Evolutionary conservation across 2,797 vertebrate species (phyloP).

Genomic region (Toxotes lorentzi): DNA sequence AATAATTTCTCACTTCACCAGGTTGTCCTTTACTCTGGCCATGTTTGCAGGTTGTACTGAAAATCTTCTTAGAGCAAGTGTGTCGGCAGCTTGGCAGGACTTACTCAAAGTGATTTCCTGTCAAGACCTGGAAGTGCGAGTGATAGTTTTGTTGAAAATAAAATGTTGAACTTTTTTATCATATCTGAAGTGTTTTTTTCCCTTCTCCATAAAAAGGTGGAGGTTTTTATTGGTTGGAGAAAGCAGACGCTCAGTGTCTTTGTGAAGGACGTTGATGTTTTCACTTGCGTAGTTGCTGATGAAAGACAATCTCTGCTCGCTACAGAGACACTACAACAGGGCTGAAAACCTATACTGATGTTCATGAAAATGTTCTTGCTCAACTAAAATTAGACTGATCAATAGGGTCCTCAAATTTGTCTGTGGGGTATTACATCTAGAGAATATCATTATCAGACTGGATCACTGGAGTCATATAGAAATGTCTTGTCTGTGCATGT

Average conservation of each 20-base stretch:
- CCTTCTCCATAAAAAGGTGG: background rate
- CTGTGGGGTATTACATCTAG: background rate
- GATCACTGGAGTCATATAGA: constrained; percentile 14
- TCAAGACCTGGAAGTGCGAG: background rate
- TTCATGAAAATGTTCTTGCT: constrained; percentile 7
- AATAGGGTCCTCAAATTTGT: constrained; percentile 19
- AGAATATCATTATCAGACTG: constrained; percentile 7
- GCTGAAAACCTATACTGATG: constrained; percentile 3
- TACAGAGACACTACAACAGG: background rate
- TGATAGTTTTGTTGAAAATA: background rate
- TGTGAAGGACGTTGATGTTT: constrained; percentile 16
- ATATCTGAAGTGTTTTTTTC: background rate
- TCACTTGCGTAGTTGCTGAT: background rate
- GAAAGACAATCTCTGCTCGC: constrained; percentile 23
- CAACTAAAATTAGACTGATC: constrained; percentile 31
- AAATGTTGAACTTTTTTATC: background rate
- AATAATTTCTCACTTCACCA: constrained; percentile 44
- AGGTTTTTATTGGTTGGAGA: background rate
- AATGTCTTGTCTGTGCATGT: constrained; percentile 14
- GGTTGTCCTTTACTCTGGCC: constrained; percentile 33
- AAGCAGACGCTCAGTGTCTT: background rate
- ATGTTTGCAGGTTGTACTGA: background rate
- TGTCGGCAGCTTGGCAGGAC: background rate
- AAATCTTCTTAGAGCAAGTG: constrained; percentile 15
- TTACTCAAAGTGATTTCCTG: background rate